Evolutionary conservation across 2,113 vertebrate genomes (phyloP).

Genomic region (Manacus vitellinus): DNA sequence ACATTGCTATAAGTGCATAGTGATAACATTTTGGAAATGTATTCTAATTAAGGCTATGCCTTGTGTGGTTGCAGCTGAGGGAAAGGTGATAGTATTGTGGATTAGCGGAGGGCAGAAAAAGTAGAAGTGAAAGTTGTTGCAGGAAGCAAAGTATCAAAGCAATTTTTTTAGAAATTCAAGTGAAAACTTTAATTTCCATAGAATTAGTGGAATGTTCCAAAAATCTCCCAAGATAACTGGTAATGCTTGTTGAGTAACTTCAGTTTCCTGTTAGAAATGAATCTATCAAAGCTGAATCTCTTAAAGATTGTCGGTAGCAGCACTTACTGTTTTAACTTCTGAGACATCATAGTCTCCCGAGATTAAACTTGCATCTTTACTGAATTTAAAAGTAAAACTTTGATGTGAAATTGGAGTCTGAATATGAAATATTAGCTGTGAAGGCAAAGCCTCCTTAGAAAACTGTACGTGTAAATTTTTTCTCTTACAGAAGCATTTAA

Average conservation of each 20-base stretch:
- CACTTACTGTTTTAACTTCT: slow-evolving; percentile 14
- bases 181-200: neutral
- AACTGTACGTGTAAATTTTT: neutral
- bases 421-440: neutral
- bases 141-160: neutral
- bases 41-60: neutral
- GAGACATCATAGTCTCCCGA: neutral
- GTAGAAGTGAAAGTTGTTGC: neutral
- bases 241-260: neutral
- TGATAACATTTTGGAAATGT: neutral
- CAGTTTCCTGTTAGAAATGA: neutral
- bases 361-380: slow-evolving; percentile 23
- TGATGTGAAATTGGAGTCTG: slow-evolving; percentile 37
- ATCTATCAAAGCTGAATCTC: slow-evolving; percentile 8
- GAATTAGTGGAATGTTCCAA: neutral
- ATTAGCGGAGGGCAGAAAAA: neutral
- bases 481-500: neutral
- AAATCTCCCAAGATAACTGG: neutral
- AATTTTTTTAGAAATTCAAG: neutral
- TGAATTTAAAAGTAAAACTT: slow-evolving; percentile 38
- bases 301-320: neutral
- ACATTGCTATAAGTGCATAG: neutral
- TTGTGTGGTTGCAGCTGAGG: neutral
- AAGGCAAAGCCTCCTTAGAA: neutral
- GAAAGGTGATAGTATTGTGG: neutral